phyloP scores from a whole-genome alignment of 2,888 invertebrate genomes.

The Cinara cedri region DNA sequence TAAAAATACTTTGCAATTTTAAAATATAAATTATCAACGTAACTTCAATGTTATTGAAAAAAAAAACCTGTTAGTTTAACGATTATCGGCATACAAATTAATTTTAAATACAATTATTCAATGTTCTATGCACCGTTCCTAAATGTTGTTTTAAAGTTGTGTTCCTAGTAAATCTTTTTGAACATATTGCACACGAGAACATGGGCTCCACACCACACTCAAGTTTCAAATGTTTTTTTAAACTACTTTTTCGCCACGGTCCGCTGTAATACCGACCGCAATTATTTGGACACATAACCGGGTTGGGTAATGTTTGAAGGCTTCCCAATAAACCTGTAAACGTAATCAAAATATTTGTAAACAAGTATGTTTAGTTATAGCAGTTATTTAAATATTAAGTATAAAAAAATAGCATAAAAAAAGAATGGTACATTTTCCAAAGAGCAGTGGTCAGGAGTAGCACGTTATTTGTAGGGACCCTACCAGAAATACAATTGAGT shows the following conservation, averaged over 20 bases:
- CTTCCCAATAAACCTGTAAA: not conserved
- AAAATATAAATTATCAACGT: no score
- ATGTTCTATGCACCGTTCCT: not conserved
- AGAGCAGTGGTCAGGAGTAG: no score
- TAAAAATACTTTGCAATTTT: no score
- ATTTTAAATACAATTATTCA: not conserved
- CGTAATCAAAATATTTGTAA: not conserved
- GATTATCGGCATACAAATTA: no score
- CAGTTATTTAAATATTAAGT: no score
- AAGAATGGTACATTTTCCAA: no score
- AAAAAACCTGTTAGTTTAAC: no score
- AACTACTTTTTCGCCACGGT: constrained; percentile 58
- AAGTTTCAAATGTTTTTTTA: constrained; percentile 62
- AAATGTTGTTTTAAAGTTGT: not conserved
- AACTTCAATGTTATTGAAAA: no score
- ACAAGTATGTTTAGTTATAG: no score
- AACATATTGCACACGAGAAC: constrained; percentile 77
- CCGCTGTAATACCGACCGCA: constrained; percentile 59
- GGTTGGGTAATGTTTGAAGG: not conserved
- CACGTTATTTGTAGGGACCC: no score
- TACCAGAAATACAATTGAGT: no score
- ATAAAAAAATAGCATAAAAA: no score
- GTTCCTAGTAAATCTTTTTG: constrained; percentile 67
- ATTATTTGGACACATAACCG: constrained; percentile 26
- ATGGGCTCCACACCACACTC: constrained; percentile 70